These are phyloP conservation scores for Anhinga anhinga DNA, from an alignment of 2,113 vertebrate species.

Conservation along the genomic window DNA sequence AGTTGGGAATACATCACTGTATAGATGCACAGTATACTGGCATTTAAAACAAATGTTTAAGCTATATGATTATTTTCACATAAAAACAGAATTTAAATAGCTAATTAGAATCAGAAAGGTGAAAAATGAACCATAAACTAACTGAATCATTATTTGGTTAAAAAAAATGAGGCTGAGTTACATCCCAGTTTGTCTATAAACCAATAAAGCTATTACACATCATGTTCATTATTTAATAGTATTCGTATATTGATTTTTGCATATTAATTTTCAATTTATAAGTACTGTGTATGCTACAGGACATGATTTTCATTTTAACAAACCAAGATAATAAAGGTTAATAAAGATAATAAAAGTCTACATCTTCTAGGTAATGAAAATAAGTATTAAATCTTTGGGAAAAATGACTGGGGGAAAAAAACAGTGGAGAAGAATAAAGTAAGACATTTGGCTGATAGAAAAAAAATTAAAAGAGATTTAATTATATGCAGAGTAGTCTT, in stretches of 20 bases:
- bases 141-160: background rate
- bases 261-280: background rate
- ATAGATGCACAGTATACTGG: background rate
- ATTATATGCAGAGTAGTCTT: background rate
- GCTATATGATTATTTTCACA: background rate
- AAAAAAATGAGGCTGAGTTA: background rate
- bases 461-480: background rate
- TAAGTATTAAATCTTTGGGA: background rate
- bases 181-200: background rate
- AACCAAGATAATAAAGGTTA: background rate
- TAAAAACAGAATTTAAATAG: background rate
- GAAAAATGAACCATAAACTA: background rate
- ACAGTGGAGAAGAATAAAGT: background rate
- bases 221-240: background rate
- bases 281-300: background rate
- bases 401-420: background rate
- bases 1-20: background rate
- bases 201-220: background rate
- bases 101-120: background rate
- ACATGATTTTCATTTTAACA: background rate
- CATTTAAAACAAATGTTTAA: background rate
- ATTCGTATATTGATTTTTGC: background rate
- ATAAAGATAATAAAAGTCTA: background rate
- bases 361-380: background rate
- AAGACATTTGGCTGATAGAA: background rate